Evolutionary conservation across 2,888 invertebrate species (phyloP).

Genomic region (Trissolcus brochymenae): DNA sequence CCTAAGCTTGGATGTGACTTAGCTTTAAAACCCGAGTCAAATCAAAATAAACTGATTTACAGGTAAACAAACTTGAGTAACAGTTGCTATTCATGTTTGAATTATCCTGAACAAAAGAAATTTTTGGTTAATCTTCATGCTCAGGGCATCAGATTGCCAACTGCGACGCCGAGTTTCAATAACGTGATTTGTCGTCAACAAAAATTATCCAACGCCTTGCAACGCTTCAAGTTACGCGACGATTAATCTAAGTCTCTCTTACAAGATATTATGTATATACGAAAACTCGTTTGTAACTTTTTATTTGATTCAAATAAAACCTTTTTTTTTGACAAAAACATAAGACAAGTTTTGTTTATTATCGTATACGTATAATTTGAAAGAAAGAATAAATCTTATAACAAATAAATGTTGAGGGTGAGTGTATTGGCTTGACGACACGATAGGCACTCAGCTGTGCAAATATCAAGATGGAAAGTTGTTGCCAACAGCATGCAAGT

Average conservation of each 20-base stretch:
- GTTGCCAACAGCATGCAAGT: constrained; percentile 6
- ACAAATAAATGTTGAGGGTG: background rate
- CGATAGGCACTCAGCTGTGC: constrained; percentile 29
- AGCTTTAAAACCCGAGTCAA: no score
- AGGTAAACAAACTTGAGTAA: no score
- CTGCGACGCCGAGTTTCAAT: constrained; percentile 21
- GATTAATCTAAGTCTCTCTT: background rate
- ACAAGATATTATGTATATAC: no score
- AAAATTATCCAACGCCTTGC: constrained; percentile 11
- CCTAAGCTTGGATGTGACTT: no score
- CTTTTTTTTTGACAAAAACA: no score
- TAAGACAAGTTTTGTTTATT: no score
- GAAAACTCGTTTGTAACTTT: no score
- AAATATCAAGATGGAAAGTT: constrained; percentile 53
- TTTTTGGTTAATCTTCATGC: no score
- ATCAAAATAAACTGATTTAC: no score
- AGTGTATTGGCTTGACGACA: constrained; percentile 15
- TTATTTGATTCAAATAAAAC: no score
- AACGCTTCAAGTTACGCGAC: constrained; percentile 20
- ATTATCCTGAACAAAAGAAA: background rate
- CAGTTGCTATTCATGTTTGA: background rate
- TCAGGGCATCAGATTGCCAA: constrained; percentile 20
- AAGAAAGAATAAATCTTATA: background rate
- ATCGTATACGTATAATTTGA: no score
- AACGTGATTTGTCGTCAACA: constrained; percentile 30